These are phyloP conservation scores for Cyrtonyx montezumae DNA, from an alignment of 2,113 vertebrate genomes.

Conservation along the genomic window DNA sequence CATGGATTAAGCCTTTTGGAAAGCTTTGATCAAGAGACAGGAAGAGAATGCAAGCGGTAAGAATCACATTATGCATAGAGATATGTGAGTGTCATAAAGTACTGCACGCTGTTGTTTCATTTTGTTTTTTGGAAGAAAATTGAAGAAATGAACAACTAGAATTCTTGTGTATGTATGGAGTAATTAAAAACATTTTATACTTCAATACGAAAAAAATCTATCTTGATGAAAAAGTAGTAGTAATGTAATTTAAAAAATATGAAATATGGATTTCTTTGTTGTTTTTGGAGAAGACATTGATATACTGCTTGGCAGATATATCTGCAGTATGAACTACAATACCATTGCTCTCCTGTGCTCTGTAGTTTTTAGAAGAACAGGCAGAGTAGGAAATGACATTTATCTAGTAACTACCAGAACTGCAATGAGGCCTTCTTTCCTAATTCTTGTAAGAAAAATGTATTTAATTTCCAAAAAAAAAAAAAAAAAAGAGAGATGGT, in stretches of 20 bases:
- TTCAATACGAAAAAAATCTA: background rate
- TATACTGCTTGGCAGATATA: background rate
- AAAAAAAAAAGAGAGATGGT: background rate
- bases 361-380: background rate
- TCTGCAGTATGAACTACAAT: background rate
- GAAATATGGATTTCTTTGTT: background rate
- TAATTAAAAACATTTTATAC: background rate
- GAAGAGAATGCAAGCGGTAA: background rate
- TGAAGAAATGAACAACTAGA: background rate
- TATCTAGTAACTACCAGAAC: background rate
- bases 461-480: no score
- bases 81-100: background rate
- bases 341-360: no score
- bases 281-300: background rate
- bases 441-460: background rate
- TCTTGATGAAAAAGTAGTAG: background rate
- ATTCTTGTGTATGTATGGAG: background rate
- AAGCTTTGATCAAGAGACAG: constrained; percentile 25
- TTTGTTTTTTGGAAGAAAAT: constrained; percentile 5
- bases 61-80: background rate
- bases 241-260: background rate
- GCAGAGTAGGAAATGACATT: background rate
- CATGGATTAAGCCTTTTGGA: constrained; percentile 40
- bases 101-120: background rate
- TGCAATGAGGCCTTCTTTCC: background rate